Evolutionary conservation across 1,140 invertebrate genomes (phyloP).

Genomic region (Drosophila punjabiensis): DNA sequence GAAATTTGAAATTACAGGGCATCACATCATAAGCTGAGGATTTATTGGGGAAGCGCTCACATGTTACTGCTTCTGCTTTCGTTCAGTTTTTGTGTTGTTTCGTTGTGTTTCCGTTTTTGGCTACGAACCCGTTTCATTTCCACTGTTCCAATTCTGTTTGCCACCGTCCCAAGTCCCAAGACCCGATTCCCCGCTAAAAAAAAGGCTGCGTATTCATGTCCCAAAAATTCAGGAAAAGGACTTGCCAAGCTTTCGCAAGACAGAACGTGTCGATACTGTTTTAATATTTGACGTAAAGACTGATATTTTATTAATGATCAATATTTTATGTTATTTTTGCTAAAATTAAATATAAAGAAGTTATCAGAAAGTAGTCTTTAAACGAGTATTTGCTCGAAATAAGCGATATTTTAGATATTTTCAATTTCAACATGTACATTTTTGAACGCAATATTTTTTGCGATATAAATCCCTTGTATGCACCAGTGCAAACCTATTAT

Average conservation of each 20-base stretch:
- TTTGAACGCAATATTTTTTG: too few relatives aligned
- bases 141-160: slow-evolving; percentile 1
- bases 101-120: slow-evolving; percentile 17
- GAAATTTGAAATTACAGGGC: background rate
- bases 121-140: slow-evolving; percentile 21
- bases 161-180: background rate
- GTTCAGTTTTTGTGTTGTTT: slow-evolving; percentile 23
- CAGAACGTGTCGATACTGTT: background rate
- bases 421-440: too few relatives aligned
- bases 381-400: too few relatives aligned
- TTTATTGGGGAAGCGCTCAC: slow-evolving; percentile 4
- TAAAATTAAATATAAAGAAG: background rate
- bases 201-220: slow-evolving; percentile 6
- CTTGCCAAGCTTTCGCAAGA: background rate
- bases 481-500: background rate
- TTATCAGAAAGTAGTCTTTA: background rate
- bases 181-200: background rate
- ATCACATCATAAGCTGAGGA: background rate
- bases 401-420: too few relatives aligned
- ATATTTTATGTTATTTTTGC: background rate
- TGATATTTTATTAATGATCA: background rate
- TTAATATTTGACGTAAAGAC: background rate
- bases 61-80: slow-evolving; percentile 25
- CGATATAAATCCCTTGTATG: too few relatives aligned
- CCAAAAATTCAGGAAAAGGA: background rate